Evolutionary conservation across 2,113 vertebrate species (phyloP).

Genomic region (Catharus bicknelli): DNA sequence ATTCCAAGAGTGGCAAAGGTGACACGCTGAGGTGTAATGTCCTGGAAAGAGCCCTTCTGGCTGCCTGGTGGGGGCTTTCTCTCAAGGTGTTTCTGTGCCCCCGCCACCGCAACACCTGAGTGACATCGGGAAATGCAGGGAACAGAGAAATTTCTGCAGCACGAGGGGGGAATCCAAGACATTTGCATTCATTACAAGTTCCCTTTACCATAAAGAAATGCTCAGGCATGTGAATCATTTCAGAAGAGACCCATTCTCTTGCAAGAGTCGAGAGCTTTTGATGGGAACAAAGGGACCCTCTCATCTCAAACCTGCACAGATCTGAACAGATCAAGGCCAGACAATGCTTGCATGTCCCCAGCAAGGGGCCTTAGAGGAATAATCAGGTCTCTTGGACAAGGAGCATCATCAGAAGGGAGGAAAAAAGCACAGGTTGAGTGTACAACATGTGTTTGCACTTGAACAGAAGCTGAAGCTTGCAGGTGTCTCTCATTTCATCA

Average conservation of each 20-base stretch:
- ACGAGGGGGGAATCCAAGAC: background rate
- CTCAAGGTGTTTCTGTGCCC: background rate
- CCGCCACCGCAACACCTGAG: rapidly evolving
- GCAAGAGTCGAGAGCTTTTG: background rate
- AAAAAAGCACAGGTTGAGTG: background rate
- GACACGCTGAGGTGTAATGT: background rate
- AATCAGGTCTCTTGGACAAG: background rate
- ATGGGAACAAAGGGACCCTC: constrained; percentile 9
- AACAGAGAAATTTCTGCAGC: background rate
- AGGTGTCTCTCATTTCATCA: background rate
- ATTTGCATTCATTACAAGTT: background rate
- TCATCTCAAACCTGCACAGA: background rate
- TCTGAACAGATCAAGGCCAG: background rate
- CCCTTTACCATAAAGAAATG: background rate
- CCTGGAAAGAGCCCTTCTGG: constrained; percentile 53
- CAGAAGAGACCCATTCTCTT: background rate
- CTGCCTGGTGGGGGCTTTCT: background rate
- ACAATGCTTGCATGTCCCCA: background rate
- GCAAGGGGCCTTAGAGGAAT: background rate
- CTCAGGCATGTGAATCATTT: background rate
- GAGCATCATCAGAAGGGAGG: background rate
- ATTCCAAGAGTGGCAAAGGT: constrained; percentile 30
- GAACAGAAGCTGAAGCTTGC: background rate
- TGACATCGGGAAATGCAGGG: background rate
- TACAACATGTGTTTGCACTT: background rate